Conservation (phyloP, 2,113 vertebrate species). For the Anguilla rostrata region DNA sequence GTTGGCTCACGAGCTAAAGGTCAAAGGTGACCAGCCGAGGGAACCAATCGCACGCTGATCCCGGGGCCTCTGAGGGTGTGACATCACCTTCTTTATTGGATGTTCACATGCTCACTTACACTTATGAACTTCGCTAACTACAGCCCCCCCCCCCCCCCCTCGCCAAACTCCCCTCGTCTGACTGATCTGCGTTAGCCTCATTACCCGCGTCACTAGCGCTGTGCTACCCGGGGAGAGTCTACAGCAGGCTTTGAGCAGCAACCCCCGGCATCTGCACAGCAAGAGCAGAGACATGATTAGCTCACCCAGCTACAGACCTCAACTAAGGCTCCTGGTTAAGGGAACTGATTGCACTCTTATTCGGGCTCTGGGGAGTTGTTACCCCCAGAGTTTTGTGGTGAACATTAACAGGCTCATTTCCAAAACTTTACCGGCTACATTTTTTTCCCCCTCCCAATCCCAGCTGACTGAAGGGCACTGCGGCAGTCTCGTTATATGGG, state of each 20-base stretch:
- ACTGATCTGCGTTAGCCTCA: neutral
- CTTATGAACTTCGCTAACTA: neutral
- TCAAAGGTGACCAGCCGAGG: neutral
- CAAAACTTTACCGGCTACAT: neutral
- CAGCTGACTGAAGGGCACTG: neutral
- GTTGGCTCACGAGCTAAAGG: neutral
- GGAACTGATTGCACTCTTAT: constrained; percentile 1
- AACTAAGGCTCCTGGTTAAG: neutral
- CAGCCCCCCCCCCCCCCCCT: too few relatives aligned
- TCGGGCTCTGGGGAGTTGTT: neutral
- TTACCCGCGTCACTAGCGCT: neutral
- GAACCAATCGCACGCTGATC: neutral
- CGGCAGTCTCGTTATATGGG: too few relatives aligned
- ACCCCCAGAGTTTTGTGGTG: neutral
- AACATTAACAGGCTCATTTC: neutral
- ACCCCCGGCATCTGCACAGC: neutral
- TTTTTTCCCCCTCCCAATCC: neutral
- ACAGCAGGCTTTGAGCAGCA: neutral
- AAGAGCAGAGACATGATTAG: neutral
- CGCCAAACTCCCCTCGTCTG: neutral
- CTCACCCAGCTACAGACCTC: neutral
- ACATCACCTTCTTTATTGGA: neutral
- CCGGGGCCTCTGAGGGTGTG: neutral
- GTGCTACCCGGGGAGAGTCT: neutral
- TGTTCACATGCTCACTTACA: neutral